These are phyloP conservation scores for Grantiella picta DNA, from an alignment of 2,113 vertebrate species.

Conservation along the genomic window DNA sequence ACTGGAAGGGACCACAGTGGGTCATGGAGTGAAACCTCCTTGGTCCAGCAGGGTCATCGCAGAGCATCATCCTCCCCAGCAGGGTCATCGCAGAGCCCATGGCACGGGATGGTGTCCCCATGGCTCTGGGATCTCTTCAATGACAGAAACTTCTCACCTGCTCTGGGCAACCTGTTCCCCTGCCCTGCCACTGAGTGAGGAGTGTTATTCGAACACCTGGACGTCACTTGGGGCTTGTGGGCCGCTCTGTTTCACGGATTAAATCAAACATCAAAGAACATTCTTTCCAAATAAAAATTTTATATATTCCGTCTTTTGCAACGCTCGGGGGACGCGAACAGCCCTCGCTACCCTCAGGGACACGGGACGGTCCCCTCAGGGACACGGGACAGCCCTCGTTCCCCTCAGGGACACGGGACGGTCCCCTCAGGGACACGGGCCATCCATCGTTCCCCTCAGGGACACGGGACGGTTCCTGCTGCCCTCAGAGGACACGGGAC, in stretches of 20 bases:
- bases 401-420: neutral
- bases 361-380: neutral
- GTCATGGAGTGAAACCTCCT: neutral
- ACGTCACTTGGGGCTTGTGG: neutral
- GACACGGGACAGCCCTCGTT: neutral
- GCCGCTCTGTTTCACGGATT: no score
- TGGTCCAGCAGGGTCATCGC: neutral
- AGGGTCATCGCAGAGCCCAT: neutral
- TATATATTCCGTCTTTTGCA: neutral
- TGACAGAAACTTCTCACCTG: fast-evolving
- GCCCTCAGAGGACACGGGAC: no score
- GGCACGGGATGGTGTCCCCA: neutral
- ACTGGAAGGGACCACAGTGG: neutral
- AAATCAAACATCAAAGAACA: neutral
- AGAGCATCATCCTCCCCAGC: neutral
- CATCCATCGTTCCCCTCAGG: no score
- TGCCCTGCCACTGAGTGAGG: fast-evolving
- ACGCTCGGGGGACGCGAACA: no score
- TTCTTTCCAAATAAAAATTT: fast-evolving
- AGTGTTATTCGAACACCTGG: neutral
- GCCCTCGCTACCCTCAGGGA: no score
- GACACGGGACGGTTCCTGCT: neutral
- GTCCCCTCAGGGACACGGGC: neutral
- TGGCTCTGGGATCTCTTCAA: fast-evolving
- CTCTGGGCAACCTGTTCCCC: neutral